Conservation (phyloP, 2,797 vertebrate species). For the Ataeniobius toweri region DNA sequence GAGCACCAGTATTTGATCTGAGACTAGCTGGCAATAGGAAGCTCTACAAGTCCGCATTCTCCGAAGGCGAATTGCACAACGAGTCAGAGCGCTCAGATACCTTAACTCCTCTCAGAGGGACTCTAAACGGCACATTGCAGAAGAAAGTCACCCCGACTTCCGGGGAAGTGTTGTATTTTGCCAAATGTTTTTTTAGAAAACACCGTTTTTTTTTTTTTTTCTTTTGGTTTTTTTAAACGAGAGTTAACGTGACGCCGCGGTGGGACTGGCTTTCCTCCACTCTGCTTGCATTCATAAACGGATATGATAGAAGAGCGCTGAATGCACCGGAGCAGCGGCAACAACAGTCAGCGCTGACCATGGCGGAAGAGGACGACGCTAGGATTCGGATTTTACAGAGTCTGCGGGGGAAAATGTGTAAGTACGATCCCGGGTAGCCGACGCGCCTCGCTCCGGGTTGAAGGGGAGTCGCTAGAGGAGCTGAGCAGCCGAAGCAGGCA, state of each 20-base stretch:
- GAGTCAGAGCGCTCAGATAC: conserved; percentile 21
- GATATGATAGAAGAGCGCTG: conserved; percentile 80
- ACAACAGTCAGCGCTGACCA: conserved; percentile 77
- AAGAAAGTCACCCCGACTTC: background rate
- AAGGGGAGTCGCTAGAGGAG: conserved; percentile 25
- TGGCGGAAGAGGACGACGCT: conserved; percentile 88
- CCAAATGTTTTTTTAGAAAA: conserved; percentile 23
- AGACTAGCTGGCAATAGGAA: conserved; percentile 41
- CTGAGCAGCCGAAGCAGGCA: conserved; percentile 45
- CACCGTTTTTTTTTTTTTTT: background rate
- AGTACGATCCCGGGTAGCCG: conserved; percentile 68
- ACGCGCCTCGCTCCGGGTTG: background rate
- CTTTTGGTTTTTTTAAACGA: conserved; percentile 28
- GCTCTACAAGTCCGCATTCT: conserved; percentile 34
- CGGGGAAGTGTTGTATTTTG: conserved; percentile 40
- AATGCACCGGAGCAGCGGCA: conserved; percentile 72
- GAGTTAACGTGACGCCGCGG: conserved; percentile 68
- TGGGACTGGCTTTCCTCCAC: conserved; percentile 71
- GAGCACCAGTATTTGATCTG: background rate
- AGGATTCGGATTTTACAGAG: conserved; percentile 93
- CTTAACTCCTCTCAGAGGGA: conserved; percentile 42
- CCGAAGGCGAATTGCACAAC: conserved; percentile 38
- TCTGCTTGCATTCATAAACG: conserved; percentile 79
- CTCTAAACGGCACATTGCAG: conserved; percentile 28
- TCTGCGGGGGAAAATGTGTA: conserved; percentile 96